Conservation (phyloP, 2,113 vertebrate species). For the Notarius lentiginosus region DNA sequence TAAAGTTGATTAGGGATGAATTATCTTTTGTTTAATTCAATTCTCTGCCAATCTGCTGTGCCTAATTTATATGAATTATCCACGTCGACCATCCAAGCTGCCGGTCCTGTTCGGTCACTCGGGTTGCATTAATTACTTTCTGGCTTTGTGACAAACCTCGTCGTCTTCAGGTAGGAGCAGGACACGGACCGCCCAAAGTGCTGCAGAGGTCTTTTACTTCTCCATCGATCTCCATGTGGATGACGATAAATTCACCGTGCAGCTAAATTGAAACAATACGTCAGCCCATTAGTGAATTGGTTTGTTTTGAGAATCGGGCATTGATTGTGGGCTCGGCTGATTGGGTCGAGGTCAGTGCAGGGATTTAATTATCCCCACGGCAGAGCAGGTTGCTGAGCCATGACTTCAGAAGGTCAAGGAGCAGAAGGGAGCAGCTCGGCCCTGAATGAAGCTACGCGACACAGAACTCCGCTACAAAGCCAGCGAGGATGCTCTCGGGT, state of each 20-base stretch:
- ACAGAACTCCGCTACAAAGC: slow-evolving; percentile 64
- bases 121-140: slow-evolving; percentile 68
- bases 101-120: slow-evolving; percentile 45
- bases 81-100: slow-evolving; percentile 27
- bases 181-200: background rate
- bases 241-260: slow-evolving; percentile 69
- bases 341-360: slow-evolving; percentile 68
- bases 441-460: slow-evolving; percentile 52
- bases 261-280: slow-evolving; percentile 76
- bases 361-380: slow-evolving; percentile 74
- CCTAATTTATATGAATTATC: slow-evolving; percentile 55
- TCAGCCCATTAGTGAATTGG: slow-evolving; percentile 79
- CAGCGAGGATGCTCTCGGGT: slow-evolving; percentile 61
- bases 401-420: slow-evolving; percentile 74
- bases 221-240: slow-evolving; percentile 23
- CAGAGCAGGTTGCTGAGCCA: slow-evolving; percentile 64
- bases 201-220: background rate
- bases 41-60: slow-evolving; percentile 45
- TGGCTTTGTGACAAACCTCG: slow-evolving; percentile 63
- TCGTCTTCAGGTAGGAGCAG: slow-evolving; percentile 43
- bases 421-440: slow-evolving; percentile 39
- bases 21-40: slow-evolving; percentile 56
- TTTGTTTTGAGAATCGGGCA: slow-evolving; percentile 75
- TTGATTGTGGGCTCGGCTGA: slow-evolving; percentile 70
- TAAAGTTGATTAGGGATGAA: slow-evolving; percentile 37